These are phyloP conservation scores for Ceyx erithaca DNA, from an alignment of 2,797 vertebrate genomes.

Conservation along the genomic window DNA sequence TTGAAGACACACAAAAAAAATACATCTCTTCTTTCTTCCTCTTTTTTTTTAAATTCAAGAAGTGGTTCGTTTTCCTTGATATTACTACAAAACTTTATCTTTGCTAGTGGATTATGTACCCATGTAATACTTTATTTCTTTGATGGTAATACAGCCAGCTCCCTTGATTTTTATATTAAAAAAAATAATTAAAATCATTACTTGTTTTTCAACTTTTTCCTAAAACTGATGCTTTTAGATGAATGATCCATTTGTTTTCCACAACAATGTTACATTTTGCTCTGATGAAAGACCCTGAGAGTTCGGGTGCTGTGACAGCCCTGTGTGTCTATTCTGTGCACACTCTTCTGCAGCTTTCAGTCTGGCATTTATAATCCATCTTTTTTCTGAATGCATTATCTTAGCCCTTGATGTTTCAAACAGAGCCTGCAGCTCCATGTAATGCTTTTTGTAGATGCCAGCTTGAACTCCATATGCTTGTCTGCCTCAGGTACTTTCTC, in stretches of 20 bases:
- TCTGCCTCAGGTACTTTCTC: slow-evolving; percentile 4
- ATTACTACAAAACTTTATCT: neutral
- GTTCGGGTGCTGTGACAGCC: neutral
- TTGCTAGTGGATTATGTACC: neutral
- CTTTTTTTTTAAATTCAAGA: neutral
- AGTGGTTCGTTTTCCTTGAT: neutral
- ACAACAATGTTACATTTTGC: neutral
- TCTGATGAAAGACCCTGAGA: neutral
- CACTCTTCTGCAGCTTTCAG: neutral
- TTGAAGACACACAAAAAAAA: neutral
- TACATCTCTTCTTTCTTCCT: neutral
- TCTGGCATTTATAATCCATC: slow-evolving; percentile 8
- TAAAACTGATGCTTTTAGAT: neutral
- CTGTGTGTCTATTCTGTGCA: neutral
- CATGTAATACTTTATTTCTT: neutral
- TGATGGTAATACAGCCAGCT: neutral
- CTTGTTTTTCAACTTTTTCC: neutral
- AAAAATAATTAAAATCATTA: neutral
- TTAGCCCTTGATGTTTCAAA: slow-evolving; percentile 20
- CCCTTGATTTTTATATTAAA: neutral
- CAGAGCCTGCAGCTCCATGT: slow-evolving; percentile 24
- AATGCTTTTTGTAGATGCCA: slow-evolving; percentile 32
- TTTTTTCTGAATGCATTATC: slow-evolving; percentile 7
- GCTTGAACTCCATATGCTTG: slow-evolving; percentile 34
- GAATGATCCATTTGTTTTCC: neutral